Evolutionary conservation across 2,888 invertebrate genomes (phyloP), one percentile per base, ranked within the genome.

Genomic region (Dioctria rufipes): DNA sequence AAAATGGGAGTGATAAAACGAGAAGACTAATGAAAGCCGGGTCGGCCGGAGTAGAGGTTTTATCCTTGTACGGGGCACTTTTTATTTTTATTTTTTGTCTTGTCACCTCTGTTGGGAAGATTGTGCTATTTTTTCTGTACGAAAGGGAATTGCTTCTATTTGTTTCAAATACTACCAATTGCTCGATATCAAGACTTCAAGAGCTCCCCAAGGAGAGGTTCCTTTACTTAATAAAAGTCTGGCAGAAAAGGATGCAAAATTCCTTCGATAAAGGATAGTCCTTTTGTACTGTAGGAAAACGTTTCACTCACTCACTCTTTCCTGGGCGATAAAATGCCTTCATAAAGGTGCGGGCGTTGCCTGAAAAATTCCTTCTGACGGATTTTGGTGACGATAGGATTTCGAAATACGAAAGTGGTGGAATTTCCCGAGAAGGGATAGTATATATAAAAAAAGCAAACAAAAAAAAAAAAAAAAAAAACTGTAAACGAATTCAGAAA

Each of bases 181-280:
- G 81, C 61, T 58, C 73, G 82, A 82, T 80, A 79, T 75, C 73
- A 82, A 80, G 60, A 80, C 25, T 25, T 0, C 2, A 25, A 25
- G 25, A 25, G 77, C 66, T 80, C 80, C 82, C 82, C 46, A 43
- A 78, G 80, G 80, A 80, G 54, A 67, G 60, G 54, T 80, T 80
- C 75, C 63, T 42, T 54, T 75, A 75, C 63, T 63, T 49, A 63
- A 63, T 63, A 63, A 77, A 77, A 49, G 77, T 63, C 49, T 77
- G 63, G 63, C 77, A 77, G 63, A 77, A 77, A 25, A 25, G 25
- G 25, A 1, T 25, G 25, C 25, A 2, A 25, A 25, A 25, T 25
- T 25, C 25, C 25, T 25, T 25, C 25, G 25, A 25, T 25, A 25
- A 1, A 25, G 25, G 2, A 63, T 63, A 46, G 63, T 77, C 77